Percentiles rank a stretch among this genome's conserved stretches.
Conservation (phyloP, 2,797 vertebrate genomes). For the Odontamblyopus rebecca region DNA sequence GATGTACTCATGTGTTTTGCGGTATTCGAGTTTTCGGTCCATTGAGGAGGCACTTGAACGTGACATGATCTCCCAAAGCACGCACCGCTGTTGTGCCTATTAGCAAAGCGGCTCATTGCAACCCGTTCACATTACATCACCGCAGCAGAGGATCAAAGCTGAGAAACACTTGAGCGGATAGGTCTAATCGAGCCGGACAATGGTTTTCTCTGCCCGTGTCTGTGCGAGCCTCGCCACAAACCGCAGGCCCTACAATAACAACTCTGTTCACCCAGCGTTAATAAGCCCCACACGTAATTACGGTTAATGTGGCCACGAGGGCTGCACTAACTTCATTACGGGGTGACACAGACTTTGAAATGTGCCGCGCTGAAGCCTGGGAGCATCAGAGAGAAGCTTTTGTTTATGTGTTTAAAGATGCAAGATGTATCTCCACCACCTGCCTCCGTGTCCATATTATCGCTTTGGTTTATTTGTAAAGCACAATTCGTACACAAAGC, state of each 20-base stretch:
- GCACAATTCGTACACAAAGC: no score
- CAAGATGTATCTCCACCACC: neutral
- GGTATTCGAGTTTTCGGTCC: neutral
- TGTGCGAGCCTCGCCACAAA: constrained; percentile 47
- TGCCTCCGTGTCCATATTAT: no score
- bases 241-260: constrained; percentile 58
- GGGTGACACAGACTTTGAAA: constrained; percentile 75
- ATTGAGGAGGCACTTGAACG: neutral
- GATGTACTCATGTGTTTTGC: neutral
- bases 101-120: constrained; percentile 20
- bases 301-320: constrained; percentile 69
- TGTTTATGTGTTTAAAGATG: constrained; percentile 26
- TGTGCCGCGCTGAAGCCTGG: constrained; percentile 57
- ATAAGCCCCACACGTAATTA: constrained; percentile 76
- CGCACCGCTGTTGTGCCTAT: constrained; percentile 16
- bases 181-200: constrained; percentile 31
- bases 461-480: no score
- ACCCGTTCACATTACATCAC: constrained; percentile 37
- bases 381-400: constrained; percentile 56
- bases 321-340: constrained; percentile 78
- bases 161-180: constrained; percentile 23
- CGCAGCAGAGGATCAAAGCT: constrained; percentile 34
- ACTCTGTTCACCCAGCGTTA: constrained; percentile 68
- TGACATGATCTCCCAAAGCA: neutral
- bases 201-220: constrained; percentile 28